Base-by-base conservation (phyloP, 1,140 invertebrate genomes). In the Eciton burchellii region DNA sequence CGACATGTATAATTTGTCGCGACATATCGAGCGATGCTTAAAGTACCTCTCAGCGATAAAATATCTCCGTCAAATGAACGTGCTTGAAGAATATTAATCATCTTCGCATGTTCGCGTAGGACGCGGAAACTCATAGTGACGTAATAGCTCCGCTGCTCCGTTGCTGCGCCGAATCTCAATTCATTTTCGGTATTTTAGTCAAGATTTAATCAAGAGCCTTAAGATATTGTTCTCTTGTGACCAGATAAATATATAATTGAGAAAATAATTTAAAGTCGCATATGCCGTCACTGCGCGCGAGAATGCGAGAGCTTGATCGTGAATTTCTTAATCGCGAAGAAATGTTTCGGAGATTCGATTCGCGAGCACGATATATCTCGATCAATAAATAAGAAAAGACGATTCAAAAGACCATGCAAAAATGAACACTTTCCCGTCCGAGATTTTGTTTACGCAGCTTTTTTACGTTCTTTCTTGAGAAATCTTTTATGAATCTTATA, bases 1-100 rank as follows among this genome's bases (percentile, higher is more conserved):
- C 49, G 49, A 79, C 21, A 68, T n/a, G 68, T 35, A 26, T 54
- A 43, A 77, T 79, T 79, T 70, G 74, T 35, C 29, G n/a, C 49
- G 49, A 70, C 35, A 68, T 54, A 35, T 79, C 56, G 63, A 68
- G 12, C 63, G 52, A 79, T 79, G 12, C 24, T 6, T n/a, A n/a
- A n/a, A n/a, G 11, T 68, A 54, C 26, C 52, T 56, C 21, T 6
- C 35, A 21, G 49, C 24, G 19, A 57, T 70, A 57, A 70, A 56
- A 79, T 29, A 79, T 45, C 63, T 24, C 41, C 35, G 19, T 12
- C 16, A 68, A 79, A 70, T 56, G 49, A 45, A 56, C 3, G 35
- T 35, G 35, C 24, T 8, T 35, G 26, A n/a, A 35, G 74, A 79
- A 56, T 52, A 79, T 79, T 70, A 49, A 79, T 79, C 49, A 70